These are phyloP conservation scores for Spea multiplicata DNA, from an alignment of 2,113 vertebrate species.

Conservation along the genomic window DNA sequence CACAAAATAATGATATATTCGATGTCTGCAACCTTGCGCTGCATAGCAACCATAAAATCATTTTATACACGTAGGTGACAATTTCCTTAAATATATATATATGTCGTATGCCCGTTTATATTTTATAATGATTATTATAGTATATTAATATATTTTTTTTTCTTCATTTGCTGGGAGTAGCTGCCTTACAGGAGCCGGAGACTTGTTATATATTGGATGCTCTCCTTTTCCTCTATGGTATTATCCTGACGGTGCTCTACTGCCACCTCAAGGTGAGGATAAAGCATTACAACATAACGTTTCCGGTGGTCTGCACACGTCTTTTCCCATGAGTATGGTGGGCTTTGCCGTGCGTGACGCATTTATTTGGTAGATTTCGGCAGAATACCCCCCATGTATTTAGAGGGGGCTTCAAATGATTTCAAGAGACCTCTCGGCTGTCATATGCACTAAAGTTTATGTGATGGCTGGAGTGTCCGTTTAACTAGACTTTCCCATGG, in stretches of 20 bases:
- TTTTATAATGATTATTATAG: not conserved
- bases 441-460: too few relatives aligned
- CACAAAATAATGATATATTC: too few relatives aligned
- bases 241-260: slow-evolving; percentile 79
- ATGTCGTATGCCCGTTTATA: not conserved
- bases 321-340: not conserved
- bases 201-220: slow-evolving; percentile 80
- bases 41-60: too few relatives aligned
- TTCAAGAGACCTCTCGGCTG: too few relatives aligned
- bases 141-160: not conserved
- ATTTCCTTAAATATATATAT: not conserved
- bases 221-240: slow-evolving; percentile 78
- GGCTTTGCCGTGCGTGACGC: not conserved
- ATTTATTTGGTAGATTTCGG: not conserved
- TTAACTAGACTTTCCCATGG: too few relatives aligned
- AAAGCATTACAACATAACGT: not conserved
- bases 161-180: slow-evolving; percentile 49
- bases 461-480: too few relatives aligned
- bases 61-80: too few relatives aligned
- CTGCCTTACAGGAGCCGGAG: slow-evolving; percentile 51
- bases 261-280: slow-evolving; percentile 76
- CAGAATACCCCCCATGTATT: not conserved
- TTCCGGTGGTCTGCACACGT: not conserved
- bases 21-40: too few relatives aligned
- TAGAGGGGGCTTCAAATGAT: not conserved